A percentile compares a stretch with the other conserved stretches of the same genome.
Conservation (phyloP, 2,113 vertebrate genomes). For the Oryzias curvinotus region DNA sequence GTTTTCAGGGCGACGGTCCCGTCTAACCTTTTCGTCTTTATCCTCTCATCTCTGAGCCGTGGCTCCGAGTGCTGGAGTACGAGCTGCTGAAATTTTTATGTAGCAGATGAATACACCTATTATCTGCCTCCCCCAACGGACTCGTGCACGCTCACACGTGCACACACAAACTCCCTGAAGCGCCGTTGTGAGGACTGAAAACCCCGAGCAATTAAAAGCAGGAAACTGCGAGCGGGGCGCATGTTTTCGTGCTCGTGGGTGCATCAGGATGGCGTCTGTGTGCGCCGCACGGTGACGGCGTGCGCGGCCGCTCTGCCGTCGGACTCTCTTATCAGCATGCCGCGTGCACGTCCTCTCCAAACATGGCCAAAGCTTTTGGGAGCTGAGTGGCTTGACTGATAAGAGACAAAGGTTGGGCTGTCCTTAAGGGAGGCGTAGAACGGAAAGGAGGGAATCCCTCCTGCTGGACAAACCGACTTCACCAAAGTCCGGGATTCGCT, state of each 20-base stretch:
- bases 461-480: constrained; percentile 14
- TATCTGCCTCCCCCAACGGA: constrained; percentile 34
- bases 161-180: constrained; percentile 44
- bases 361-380: constrained; percentile 68
- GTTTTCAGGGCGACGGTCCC: constrained; percentile 5
- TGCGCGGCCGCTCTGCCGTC: constrained; percentile 15
- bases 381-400: constrained; percentile 57
- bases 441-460: constrained; percentile 42
- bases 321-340: constrained; percentile 64
- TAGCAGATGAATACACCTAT: constrained; percentile 54
- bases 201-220: constrained; percentile 60
- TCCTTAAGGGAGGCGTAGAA: constrained; percentile 53
- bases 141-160: constrained; percentile 29
- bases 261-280: constrained; percentile 17
- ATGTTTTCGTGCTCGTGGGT: neutral
- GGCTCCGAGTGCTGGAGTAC: constrained; percentile 16
- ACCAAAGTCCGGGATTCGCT: constrained; percentile 8
- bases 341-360: constrained; percentile 59
- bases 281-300: neutral
- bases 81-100: constrained; percentile 58
- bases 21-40: constrained; percentile 5
- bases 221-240: constrained; percentile 10
- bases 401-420: constrained; percentile 55
- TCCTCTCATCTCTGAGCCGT: constrained; percentile 33
- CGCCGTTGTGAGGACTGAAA: constrained; percentile 20